Evolutionary conservation across 2,888 invertebrate species (phyloP).

Genomic region (Lutraria lutraria): DNA sequence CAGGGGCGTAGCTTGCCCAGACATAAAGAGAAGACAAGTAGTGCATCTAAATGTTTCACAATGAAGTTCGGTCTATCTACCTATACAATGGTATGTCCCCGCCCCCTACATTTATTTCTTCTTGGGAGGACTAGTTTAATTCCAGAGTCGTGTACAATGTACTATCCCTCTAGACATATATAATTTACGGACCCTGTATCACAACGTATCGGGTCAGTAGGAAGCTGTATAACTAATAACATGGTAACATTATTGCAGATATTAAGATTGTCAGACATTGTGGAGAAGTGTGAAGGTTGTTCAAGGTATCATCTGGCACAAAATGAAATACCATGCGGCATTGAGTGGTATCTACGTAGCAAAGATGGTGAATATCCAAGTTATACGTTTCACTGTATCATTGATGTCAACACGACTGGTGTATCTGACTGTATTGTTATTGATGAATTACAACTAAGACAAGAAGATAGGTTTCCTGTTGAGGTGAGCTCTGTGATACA

Average conservation of each 20-base stretch:
- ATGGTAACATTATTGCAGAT: constrained; percentile 17
- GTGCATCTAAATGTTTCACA: too few relatives aligned
- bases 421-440: constrained; percentile 5
- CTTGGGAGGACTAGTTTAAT: too few relatives aligned
- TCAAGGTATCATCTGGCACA: neutral
- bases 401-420: neutral
- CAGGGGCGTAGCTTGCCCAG: too few relatives aligned
- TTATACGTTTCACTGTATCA: constrained; percentile 40
- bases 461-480: constrained; percentile 35
- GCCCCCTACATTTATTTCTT: too few relatives aligned
- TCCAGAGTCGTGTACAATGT: too few relatives aligned
- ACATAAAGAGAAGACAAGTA: too few relatives aligned
- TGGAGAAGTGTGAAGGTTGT: constrained; percentile 33
- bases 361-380: neutral
- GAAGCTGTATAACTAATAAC: too few relatives aligned
- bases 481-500: constrained; percentile 7
- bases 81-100: too few relatives aligned
- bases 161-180: too few relatives aligned
- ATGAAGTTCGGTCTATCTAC: too few relatives aligned
- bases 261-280: constrained; percentile 1
- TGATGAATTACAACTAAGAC: constrained; percentile 41
- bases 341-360: constrained; percentile 33
- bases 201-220: too few relatives aligned
- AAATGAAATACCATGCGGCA: constrained; percentile 20
- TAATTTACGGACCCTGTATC: too few relatives aligned